Evolutionary conservation across 2,797 vertebrate species (phyloP).

Genomic region (Phrynocephalus guinanensis): DNA sequence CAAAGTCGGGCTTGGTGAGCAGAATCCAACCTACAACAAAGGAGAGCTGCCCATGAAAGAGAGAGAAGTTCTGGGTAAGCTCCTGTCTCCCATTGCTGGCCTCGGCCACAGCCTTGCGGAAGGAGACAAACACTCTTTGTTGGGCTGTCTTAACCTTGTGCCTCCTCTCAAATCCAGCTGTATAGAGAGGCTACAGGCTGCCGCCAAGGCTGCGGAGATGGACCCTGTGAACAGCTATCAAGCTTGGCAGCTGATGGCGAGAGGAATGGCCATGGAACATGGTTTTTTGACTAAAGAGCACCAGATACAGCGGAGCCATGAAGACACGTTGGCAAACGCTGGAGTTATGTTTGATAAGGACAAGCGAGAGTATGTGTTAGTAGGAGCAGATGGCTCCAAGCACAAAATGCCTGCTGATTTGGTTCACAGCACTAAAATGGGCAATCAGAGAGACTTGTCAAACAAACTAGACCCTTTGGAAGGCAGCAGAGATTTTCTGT

Average conservation of each 20-base stretch:
- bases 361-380: constrained; percentile 93
- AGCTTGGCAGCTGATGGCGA: constrained; percentile 99
- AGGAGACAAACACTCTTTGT: constrained; percentile 94
- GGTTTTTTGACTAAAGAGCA: constrained; percentile 96
- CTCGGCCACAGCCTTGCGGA: constrained; percentile 90
- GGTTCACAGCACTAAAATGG: constrained; percentile 89
- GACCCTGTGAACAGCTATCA: constrained; percentile 98
- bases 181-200: constrained; percentile 96
- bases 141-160: constrained; percentile 96
- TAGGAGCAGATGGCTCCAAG: constrained; percentile 90
- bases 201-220: constrained; percentile 97
- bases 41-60: constrained; percentile 94
- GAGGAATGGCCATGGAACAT: constrained; percentile 96
- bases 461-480: constrained; percentile 93
- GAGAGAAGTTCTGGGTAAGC: constrained; percentile 95
- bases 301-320: constrained; percentile 88
- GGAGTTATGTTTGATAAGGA: constrained; percentile 93
- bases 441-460: constrained; percentile 86
- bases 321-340: constrained; percentile 88
- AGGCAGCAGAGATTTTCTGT: constrained; percentile 90
- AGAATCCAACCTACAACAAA: constrained; percentile 91
- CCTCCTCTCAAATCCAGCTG: constrained; percentile 98
- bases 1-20: constrained; percentile 90
- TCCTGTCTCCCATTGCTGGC: constrained; percentile 90
- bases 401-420: constrained; percentile 93